Conservation (phyloP, 2,888 invertebrate species). For the Taenaris catops region DNA sequence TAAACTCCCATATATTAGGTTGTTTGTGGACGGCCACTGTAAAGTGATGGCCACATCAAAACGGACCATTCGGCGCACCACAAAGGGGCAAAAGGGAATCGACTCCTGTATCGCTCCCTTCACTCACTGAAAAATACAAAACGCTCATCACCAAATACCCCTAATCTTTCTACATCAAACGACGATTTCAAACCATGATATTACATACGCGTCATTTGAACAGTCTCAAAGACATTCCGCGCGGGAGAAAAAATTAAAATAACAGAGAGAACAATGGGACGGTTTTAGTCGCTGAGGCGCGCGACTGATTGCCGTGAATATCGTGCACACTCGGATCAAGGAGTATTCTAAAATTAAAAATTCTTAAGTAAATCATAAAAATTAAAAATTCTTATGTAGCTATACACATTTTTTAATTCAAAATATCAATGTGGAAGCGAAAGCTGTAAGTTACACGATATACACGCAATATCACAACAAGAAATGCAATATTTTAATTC, state of each 20-base stretch:
- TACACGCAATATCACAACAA: too few relatives aligned
- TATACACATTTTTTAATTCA: too few relatives aligned
- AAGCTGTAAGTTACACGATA: too few relatives aligned
- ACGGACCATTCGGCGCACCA: conserved; percentile 39
- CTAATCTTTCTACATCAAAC: conserved; percentile 74
- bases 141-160: conserved; percentile 56
- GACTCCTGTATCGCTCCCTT: conserved; percentile 51
- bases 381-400: too few relatives aligned
- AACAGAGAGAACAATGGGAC: conserved; percentile 59
- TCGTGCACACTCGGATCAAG: conserved; percentile 29
- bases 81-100: conserved; percentile 51
- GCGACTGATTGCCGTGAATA: conserved; percentile 43
- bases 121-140: conserved; percentile 61
- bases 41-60: conserved; percentile 30
- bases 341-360: conserved; percentile 53
- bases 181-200: conserved; percentile 61
- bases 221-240: conserved; percentile 75
- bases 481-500: too few relatives aligned
- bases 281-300: conserved; percentile 26
- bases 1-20: conserved; percentile 6
- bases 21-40: conserved; percentile 14
- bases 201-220: conserved; percentile 77
- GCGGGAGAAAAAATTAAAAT: conserved; percentile 70
- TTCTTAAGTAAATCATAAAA: too few relatives aligned
- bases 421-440: too few relatives aligned